Evolutionary conservation across 1,140 invertebrate species (phyloP).

Genomic region (Coenobita brevimanus): DNA sequence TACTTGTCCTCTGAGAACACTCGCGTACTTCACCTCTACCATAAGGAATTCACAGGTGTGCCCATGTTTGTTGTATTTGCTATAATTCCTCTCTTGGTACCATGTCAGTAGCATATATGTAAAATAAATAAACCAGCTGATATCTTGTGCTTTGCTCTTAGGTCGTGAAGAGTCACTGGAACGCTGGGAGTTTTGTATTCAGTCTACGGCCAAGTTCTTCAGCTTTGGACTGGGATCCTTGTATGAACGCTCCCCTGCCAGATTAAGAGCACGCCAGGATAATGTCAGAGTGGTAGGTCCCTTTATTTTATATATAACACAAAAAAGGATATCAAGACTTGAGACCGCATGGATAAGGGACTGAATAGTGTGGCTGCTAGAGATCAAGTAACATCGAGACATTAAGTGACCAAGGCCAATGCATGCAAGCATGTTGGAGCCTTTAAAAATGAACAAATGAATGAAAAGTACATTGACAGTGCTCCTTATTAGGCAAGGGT

Average conservation of each 20-base stretch:
- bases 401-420: no score
- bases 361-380: no score
- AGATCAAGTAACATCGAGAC: not conserved
- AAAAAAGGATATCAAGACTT: not conserved
- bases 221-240: constrained; percentile 77
- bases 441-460: no score
- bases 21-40: constrained; percentile 76
- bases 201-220: constrained; percentile 76
- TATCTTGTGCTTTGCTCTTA: constrained; percentile 70
- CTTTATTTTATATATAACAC: no score
- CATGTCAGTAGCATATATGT: no score
- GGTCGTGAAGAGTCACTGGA: constrained; percentile 74
- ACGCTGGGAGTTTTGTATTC: constrained; percentile 78
- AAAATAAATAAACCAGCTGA: no score
- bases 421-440: no score
- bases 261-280: constrained; percentile 65
- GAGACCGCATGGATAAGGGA: not conserved
- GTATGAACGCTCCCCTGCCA: constrained; percentile 74
- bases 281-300: constrained; percentile 56
- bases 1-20: constrained; percentile 77
- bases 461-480: no score
- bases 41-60: constrained; percentile 75
- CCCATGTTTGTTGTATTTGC: not conserved
- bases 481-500: no score
- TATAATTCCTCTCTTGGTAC: not conserved